Percentiles rank a stretch among this genome's conserved stretches.
phyloP scores from a whole-genome alignment of 2,113 vertebrate genomes.

The Danio rerio region GRCz12tu NC_133179.1:22063501-22064000 shows the following conservation, averaged over 20 bases:
- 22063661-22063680: conserved; percentile 18
- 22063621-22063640: neutral
- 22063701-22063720: conserved; percentile 23
- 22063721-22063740: conserved; percentile 15
- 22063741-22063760: conserved; percentile 17
- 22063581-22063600: neutral
- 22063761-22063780: neutral
- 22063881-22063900: too few relatives aligned
- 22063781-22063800: too few relatives aligned
- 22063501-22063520: conserved; percentile 48
- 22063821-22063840: too few relatives aligned
- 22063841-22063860: too few relatives aligned
- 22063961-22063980: too few relatives aligned
- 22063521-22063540: conserved; percentile 19
- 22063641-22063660: conserved; percentile 26
- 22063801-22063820: too few relatives aligned
- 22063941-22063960: too few relatives aligned
- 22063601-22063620: neutral
- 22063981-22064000: neutral
- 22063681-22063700: conserved; percentile 18
- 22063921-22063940: too few relatives aligned
- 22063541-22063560: conserved; percentile 3
- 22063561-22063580: neutral
- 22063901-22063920: too few relatives aligned
- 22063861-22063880: too few relatives aligned